These are phyloP conservation scores for Phania funesta DNA, from an alignment of 2,888 invertebrate genomes.

Conservation along the genomic window DNA sequence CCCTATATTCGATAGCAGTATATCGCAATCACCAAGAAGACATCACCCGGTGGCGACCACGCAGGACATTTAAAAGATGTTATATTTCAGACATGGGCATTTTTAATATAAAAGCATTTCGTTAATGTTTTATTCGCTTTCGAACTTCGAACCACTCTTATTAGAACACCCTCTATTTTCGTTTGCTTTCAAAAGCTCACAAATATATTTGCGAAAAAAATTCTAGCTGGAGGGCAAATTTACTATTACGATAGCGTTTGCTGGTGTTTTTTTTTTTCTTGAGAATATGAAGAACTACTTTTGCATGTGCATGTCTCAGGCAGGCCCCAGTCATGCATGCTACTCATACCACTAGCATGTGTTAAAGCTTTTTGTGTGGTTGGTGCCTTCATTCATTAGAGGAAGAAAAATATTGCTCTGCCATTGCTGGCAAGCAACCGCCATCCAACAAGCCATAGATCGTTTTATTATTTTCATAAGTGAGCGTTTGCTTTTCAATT, in stretches of 20 bases:
- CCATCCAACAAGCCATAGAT: too few species aligned
- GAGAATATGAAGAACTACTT: not conserved
- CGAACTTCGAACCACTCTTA: too few species aligned
- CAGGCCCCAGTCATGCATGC: conserved; percentile 31
- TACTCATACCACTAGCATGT: not conserved
- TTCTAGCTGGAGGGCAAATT: conserved; percentile 58
- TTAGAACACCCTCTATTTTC: too few species aligned
- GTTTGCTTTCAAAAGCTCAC: conserved; percentile 35
- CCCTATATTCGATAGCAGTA: too few species aligned
- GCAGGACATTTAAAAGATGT: too few species aligned
- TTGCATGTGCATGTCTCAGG: conserved; percentile 52
- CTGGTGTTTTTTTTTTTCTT: conserved; percentile 29
- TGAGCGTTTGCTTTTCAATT: conserved; percentile 32
- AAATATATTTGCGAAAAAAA: conserved; percentile 17
- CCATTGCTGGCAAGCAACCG: conserved; percentile 31
- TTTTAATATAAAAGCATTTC: too few species aligned
- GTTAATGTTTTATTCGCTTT: too few species aligned
- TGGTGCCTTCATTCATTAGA: conserved; percentile 42
- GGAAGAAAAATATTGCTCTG: not conserved
- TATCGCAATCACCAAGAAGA: too few species aligned
- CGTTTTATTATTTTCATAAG: conserved; percentile 32
- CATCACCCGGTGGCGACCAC: too few species aligned
- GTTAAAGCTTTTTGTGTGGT: conserved; percentile 30
- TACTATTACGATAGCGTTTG: conserved; percentile 67
- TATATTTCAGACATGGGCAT: too few species aligned